Evolutionary conservation across 2,888 invertebrate genomes (phyloP), one percentile per base, ranked within the genome.

Genomic region (Bembecia ichneumoniformis): DNA sequence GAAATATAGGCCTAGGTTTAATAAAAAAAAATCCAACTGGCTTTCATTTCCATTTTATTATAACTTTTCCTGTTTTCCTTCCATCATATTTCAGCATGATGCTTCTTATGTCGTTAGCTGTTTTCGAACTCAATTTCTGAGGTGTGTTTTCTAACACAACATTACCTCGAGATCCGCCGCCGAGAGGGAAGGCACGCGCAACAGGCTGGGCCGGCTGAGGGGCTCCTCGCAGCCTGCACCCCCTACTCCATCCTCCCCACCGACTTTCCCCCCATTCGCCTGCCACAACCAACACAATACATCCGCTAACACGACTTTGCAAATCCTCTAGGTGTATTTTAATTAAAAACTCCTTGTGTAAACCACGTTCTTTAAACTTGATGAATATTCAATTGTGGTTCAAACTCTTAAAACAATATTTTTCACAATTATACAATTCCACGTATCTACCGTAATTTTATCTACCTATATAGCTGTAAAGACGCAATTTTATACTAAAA

Each of bases 121-220:
- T 40, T 28, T 40, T n/a, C 15, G 15, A 16, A 44, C 44, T 44
- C 17, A 44, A 44, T 44, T 44, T 16, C 44, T 15, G 16, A 44
- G 15, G 17, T 44, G 44, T 44, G 15, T 44, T 44, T 44, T 17
- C 44, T 44, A 15, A 44, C 44, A 44, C 44, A 44, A 44, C 44
- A 44, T 74, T 71, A 86, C 87, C 84, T 87, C 81, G 49, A 90
- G 82, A 70, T 90, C 90, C 52, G 90, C 89, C 56, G 89, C 89
- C 16, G 90, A 90, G 51, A 89, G 82, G 47, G 90, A 90, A 14
- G 90, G 90, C 3, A 90, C 90, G 60, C 90, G 83, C 65, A 90
- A 81, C 64, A 90, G 77, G 70, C 89, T 87, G 46, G 89, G 89
- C 48, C 89, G 76, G 59, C 89, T 80, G 51, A 88, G 67, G 3